These are phyloP conservation scores for Rhinoderma darwinii DNA, from an alignment of 2,113 vertebrate species.

Conservation along the genomic window DNA sequence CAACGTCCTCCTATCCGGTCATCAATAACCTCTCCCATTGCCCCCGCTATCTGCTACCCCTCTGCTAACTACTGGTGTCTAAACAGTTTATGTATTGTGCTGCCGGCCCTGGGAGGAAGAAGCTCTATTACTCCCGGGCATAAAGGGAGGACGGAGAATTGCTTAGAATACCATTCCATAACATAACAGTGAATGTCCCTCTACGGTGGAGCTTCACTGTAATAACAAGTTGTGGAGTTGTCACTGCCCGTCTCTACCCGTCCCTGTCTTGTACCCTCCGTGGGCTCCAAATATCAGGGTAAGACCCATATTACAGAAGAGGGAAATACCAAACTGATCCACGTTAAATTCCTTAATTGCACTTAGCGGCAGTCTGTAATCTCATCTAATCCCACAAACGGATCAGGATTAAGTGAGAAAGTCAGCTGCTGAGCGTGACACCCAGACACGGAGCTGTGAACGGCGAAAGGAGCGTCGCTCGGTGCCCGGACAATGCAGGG, in stretches of 20 bases:
- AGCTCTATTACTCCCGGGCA: no score
- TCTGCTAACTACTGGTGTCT: no score
- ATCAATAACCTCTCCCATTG: no score
- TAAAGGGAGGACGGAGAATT: no score
- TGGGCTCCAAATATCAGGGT: not conserved
- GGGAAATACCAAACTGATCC: not conserved
- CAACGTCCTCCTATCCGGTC: no score
- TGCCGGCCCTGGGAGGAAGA: no score
- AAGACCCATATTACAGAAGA: no score
- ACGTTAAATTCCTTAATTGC: slow-evolving; percentile 24
- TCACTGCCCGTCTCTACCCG: not conserved
- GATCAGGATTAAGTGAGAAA: not conserved
- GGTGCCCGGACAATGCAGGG: not conserved
- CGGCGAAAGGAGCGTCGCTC: not conserved
- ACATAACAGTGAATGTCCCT: no score
- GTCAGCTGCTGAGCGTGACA: not conserved
- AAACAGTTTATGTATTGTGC: no score
- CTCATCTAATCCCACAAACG: slow-evolving; percentile 29
- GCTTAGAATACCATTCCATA: no score
- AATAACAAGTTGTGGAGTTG: not conserved
- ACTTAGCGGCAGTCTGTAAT: slow-evolving; percentile 6
- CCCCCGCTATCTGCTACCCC: no score
- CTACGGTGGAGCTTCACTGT: no score
- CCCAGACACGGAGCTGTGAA: not conserved
- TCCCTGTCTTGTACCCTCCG: not conserved